phyloP scores from a whole-genome alignment of 2,888 invertebrate genomes.

The Philonicus albiceps region DNA sequence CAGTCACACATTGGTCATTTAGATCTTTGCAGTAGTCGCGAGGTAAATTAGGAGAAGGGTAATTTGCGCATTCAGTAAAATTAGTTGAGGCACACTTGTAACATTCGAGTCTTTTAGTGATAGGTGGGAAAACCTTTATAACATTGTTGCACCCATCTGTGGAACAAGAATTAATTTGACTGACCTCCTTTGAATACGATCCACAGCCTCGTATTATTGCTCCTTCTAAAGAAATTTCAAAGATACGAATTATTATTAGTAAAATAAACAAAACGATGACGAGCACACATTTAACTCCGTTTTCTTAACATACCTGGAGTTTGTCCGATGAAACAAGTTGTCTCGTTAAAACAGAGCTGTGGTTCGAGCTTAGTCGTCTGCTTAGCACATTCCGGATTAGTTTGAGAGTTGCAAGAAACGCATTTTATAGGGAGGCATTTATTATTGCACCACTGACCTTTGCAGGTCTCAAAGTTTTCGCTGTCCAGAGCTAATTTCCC shows the following conservation, averaged over 20 bases:
- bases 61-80: not conserved
- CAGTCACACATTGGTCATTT: not conserved
- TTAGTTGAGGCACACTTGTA: not conserved
- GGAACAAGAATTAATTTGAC: not conserved
- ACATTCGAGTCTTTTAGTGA: not conserved
- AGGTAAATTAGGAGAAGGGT: not conserved
- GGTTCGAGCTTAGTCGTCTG: conserved; percentile 51
- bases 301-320: not conserved
- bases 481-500: conserved; percentile 53
- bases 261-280: no score
- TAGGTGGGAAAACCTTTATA: not conserved
- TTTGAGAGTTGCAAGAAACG: conserved; percentile 53
- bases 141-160: not conserved
- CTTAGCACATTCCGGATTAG: conserved; percentile 52
- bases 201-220: conserved; percentile 49
- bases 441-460: conserved; percentile 53
- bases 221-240: conserved; percentile 44
- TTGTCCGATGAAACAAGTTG: not conserved
- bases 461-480: conserved; percentile 50
- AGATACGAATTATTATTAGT: no score
- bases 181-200: not conserved
- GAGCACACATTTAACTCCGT: no score
- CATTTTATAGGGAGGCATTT: conserved; percentile 54
- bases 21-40: not conserved
- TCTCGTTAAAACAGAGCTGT: not conserved